phyloP scores from a whole-genome alignment of 2,888 invertebrate species.

The Melanostoma scalare region DNA sequence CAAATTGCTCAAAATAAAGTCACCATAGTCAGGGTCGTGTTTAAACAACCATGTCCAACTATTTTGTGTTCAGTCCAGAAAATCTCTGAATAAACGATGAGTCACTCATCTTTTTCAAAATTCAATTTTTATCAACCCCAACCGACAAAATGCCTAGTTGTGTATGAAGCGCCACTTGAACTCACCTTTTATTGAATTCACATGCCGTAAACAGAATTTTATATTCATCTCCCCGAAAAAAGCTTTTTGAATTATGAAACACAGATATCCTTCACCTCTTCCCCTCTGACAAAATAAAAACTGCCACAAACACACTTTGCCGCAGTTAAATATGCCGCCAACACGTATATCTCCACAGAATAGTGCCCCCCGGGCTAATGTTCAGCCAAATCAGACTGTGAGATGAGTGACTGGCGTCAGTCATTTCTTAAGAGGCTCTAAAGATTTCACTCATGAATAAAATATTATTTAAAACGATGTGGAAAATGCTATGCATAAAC shows the following conservation, averaged over 20 bases:
- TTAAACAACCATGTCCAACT: too few species aligned
- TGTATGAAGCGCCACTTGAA: constrained; percentile 40
- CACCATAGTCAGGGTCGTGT: too few species aligned
- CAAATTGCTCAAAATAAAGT: too few species aligned
- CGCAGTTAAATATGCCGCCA: constrained; percentile 29
- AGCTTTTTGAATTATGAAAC: constrained; percentile 28
- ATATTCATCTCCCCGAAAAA: constrained; percentile 17
- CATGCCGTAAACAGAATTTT: constrained; percentile 60
- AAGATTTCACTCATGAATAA: constrained; percentile 71
- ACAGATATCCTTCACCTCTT: constrained; percentile 35
- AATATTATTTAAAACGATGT: constrained; percentile 69
- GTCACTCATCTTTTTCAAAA: constrained; percentile 14
- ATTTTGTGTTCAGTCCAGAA: too few species aligned
- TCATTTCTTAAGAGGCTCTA: constrained; percentile 60
- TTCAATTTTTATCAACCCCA: constrained; percentile 4
- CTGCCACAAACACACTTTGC: constrained; percentile 38
- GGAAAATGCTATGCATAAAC: constrained; percentile 55
- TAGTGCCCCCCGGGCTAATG: constrained; percentile 50
- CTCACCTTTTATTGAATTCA: constrained; percentile 53
- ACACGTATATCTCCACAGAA: neutral
- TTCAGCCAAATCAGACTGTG: constrained; percentile 38
- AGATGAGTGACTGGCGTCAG: constrained; percentile 62
- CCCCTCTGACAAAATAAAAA: constrained; percentile 14
- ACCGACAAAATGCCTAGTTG: constrained; percentile 26
- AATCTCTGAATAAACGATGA: constrained; percentile 9